Evolutionary conservation across 2,888 invertebrate species (phyloP).

Genomic region (Pristionchus mayeri): DNA sequence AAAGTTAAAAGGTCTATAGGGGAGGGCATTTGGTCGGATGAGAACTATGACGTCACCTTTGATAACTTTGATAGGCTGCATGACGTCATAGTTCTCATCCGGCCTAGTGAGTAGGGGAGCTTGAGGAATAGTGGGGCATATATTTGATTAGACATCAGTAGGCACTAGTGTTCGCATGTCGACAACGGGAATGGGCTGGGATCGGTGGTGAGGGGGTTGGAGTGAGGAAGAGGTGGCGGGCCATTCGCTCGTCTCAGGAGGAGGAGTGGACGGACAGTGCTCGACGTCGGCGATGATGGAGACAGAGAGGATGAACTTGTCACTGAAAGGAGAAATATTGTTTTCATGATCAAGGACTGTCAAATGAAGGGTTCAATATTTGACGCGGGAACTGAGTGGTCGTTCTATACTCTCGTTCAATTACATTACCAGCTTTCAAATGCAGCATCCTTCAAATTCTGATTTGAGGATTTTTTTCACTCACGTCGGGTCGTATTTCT

Average conservation of each 20-base stretch:
- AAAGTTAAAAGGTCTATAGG: neutral
- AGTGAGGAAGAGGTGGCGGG: neutral
- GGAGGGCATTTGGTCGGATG: too few relatives aligned
- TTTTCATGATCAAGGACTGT: neutral
- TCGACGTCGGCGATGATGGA: constrained; percentile 76
- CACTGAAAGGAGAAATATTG: constrained; percentile 81
- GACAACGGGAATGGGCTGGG: constrained; percentile 19
- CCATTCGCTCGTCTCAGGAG: constrained; percentile 65
- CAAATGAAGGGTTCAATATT: too few relatives aligned
- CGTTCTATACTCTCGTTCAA: too few relatives aligned
- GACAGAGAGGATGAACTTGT: constrained; percentile 86
- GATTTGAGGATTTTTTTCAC: neutral
- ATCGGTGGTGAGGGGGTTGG: neutral
- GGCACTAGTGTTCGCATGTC: constrained; percentile 47
- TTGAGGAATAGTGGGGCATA: too few relatives aligned
- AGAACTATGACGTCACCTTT: too few relatives aligned
- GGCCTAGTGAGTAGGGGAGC: too few relatives aligned
- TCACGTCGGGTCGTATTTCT: constrained; percentile 84
- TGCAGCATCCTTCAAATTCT: too few relatives aligned
- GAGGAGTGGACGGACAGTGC: constrained; percentile 75
- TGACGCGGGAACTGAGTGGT: too few relatives aligned
- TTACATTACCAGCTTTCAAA: too few relatives aligned
- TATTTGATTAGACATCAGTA: constrained; percentile 28
- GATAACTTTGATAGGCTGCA: too few relatives aligned
- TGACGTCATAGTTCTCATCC: too few relatives aligned